A percentile compares a stretch with the other conserved stretches of the same genome.
Evolutionary conservation across 2,888 invertebrate species (phyloP).

Genomic region (Drosophila fungiperda): DNA sequence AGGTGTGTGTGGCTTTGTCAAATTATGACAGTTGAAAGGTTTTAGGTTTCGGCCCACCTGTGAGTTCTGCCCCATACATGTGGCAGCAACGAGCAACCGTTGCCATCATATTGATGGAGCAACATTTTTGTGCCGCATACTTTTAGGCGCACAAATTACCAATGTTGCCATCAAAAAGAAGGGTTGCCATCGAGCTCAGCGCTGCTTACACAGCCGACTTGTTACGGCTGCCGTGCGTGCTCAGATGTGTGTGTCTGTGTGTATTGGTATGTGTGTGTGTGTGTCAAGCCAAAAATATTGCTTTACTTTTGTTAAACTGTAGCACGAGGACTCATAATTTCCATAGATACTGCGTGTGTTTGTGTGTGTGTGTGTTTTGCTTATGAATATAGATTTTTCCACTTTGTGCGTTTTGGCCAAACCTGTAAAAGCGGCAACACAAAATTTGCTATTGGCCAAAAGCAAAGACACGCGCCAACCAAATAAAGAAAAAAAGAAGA

Average conservation of each 20-base stretch:
- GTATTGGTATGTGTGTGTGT: constrained; percentile 13
- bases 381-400: constrained; percentile 75
- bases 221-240: constrained; percentile 38
- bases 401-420: constrained; percentile 32
- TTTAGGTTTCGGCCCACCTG: constrained; percentile 43
- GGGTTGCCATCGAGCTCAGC: constrained; percentile 39
- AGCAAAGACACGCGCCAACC: constrained; percentile 44
- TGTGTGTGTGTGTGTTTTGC: constrained; percentile 23
- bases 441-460: constrained; percentile 56
- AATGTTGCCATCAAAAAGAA: constrained; percentile 31
- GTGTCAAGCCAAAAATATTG: constrained; percentile 45
- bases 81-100: constrained; percentile 30
- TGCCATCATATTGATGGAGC: constrained; percentile 56
- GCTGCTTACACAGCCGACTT: constrained; percentile 64
- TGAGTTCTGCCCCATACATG: constrained; percentile 14
- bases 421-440: constrained; percentile 24
- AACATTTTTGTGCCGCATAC: constrained; percentile 59
- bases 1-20: constrained; percentile 44
- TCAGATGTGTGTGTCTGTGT: background rate
- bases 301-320: constrained; percentile 53
- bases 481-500: constrained; percentile 12
- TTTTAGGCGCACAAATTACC: constrained; percentile 67
- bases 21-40: constrained; percentile 72
- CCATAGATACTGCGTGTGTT: background rate
- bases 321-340: constrained; percentile 36